These are phyloP conservation scores for Stichopus horrens DNA, from an alignment of 53 echinoderm and acorn worm genomes.

Conservation along the genomic window DNA sequence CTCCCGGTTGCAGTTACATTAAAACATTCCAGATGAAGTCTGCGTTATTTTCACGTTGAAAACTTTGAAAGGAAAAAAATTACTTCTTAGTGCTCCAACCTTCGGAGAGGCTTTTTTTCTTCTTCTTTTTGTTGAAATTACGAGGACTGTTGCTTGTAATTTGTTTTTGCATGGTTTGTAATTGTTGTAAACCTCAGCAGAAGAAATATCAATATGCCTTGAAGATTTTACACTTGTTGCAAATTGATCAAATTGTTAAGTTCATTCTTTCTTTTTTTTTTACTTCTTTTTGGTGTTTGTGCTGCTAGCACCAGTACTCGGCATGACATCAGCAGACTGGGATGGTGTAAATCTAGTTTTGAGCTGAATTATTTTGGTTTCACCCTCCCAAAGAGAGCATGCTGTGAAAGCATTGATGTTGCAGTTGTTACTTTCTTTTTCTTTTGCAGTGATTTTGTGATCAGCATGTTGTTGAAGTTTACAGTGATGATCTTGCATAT, in stretches of 20 bases:
- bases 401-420: too few relatives aligned
- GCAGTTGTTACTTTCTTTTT: too few relatives aligned
- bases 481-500: too few relatives aligned
- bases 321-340: too few relatives aligned
- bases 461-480: too few relatives aligned
- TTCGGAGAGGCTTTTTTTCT: not conserved
- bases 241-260: not conserved
- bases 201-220: not conserved
- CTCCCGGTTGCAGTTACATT: not conserved
- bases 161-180: not conserved
- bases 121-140: not conserved
- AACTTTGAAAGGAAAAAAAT: not conserved
- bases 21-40: not conserved
- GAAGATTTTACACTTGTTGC: not conserved
- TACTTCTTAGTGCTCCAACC: constrained; percentile 1
- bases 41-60: not conserved
- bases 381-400: too few relatives aligned
- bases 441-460: too few relatives aligned
- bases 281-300: too few relatives aligned
- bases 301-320: too few relatives aligned
- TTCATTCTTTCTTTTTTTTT: too few relatives aligned
- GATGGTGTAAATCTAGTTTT: too few relatives aligned
- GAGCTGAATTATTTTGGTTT: too few relatives aligned
- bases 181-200: not conserved
- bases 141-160: not conserved